Percentiles rank a stretch among this genome's conserved stretches.
These are phyloP conservation scores for Glyptemys insculpta DNA, from an alignment of 2,797 vertebrate genomes.

Conservation along the genomic window DNA sequence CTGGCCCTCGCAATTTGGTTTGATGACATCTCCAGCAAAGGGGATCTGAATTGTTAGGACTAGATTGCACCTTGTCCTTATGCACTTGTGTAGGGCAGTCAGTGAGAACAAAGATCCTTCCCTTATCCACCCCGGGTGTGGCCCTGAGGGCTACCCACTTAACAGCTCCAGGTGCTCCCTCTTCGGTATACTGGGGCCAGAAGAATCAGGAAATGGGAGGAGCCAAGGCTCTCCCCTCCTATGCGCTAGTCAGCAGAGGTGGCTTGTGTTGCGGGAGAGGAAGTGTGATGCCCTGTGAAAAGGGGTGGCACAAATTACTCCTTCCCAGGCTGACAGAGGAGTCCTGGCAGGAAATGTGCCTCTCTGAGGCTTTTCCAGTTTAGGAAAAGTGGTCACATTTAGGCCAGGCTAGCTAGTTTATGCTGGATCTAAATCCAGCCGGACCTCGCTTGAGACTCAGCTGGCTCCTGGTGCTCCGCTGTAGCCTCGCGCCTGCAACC, in stretches of 20 bases:
- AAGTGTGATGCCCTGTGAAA: background rate
- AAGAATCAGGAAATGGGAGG: background rate
- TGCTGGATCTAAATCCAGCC: too few species aligned
- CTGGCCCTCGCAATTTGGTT: background rate
- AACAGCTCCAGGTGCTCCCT: too few species aligned
- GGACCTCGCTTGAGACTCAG: too few species aligned
- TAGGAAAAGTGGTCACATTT: background rate
- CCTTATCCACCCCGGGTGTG: background rate
- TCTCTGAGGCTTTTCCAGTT: background rate
- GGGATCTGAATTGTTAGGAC: background rate
- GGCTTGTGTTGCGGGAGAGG: background rate
- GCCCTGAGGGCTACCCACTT: too few species aligned
- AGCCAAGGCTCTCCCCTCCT: background rate
- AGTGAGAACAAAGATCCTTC: background rate
- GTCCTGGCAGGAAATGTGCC: background rate
- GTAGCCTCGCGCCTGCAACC: background rate
- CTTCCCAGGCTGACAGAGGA: background rate
- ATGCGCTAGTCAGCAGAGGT: background rate
- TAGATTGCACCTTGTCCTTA: background rate
- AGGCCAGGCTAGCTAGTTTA: background rate
- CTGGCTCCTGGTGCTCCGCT: too few species aligned
- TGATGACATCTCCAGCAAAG: background rate
- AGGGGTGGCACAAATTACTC: background rate
- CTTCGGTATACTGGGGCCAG: background rate
- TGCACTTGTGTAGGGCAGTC: background rate